These are phyloP conservation scores for Spisula solida DNA, from an alignment of 2,888 invertebrate genomes.

Conservation along the genomic window DNA sequence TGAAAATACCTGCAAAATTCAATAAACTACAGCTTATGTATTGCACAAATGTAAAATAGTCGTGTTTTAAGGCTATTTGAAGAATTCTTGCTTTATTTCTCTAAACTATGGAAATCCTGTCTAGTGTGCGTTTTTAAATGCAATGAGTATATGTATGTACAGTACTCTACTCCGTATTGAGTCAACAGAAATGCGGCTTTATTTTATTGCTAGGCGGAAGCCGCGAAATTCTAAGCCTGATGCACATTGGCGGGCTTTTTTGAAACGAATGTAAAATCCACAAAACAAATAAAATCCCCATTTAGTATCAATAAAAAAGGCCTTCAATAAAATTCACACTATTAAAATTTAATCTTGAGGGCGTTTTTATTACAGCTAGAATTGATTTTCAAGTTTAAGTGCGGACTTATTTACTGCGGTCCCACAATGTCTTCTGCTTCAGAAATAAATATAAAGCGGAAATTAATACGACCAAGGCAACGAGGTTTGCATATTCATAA, in stretches of 20 bases:
- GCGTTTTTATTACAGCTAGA: neutral
- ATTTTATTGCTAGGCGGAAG: neutral
- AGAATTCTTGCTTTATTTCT: no score
- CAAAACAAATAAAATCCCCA: neutral
- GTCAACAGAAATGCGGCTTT: neutral
- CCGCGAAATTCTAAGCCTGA: neutral
- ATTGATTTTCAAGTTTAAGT: neutral
- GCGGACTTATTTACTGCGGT: neutral
- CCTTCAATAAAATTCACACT: no score
- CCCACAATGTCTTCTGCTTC: neutral
- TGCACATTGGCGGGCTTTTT: slow-evolving; percentile 3
- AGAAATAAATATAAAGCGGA: neutral
- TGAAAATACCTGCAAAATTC: no score
- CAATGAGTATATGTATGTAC: no score
- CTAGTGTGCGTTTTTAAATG: no score
- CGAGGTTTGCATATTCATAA: neutral
- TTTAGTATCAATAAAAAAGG: no score
- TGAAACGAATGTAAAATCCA: neutral
- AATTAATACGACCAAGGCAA: neutral
- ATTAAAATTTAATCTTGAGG: neutral
- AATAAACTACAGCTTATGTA: no score
- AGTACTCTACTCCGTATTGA: neutral
- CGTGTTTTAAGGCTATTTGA: no score
- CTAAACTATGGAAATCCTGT: no score
- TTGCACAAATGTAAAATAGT: no score